Conservation (phyloP, 2,113 vertebrate genomes). For the Sphyrna mokarran region DNA sequence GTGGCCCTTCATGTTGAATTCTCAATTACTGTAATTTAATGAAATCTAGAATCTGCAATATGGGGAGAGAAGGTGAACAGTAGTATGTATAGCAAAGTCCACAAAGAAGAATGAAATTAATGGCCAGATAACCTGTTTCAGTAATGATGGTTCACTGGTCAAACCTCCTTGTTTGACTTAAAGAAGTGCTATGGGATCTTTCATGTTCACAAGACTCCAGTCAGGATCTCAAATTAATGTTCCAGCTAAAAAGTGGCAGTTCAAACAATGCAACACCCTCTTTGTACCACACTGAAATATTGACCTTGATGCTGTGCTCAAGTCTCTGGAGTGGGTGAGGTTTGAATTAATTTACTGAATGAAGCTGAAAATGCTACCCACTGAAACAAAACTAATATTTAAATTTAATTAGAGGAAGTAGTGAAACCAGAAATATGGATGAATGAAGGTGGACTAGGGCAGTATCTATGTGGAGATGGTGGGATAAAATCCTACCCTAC, state of each 20-base stretch:
- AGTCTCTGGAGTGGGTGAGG: not conserved
- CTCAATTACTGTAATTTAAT: no score
- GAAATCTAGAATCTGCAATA: not conserved
- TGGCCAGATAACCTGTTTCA: not conserved
- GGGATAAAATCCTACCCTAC: not conserved
- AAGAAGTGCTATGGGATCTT: not conserved
- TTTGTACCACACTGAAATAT: not conserved
- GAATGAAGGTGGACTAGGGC: not conserved
- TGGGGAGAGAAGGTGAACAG: not conserved
- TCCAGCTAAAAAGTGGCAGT: not conserved
- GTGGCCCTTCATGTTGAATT: no score
- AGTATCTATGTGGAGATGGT: not conserved
- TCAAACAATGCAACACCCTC: not conserved
- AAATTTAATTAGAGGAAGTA: not conserved
- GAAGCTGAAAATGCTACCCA: not conserved
- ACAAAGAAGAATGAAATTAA: not conserved
- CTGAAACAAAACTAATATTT: not conserved
- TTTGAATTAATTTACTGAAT: not conserved
- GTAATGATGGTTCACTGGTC: not conserved
- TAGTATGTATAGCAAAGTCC: not conserved
- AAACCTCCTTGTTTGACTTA: not conserved
- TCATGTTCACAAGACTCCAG: not conserved
- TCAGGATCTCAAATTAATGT: not conserved
- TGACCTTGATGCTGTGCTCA: not conserved
- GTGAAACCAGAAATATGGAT: not conserved